Percentiles rank a stretch among this genome's conserved stretches.
Evolutionary conservation across 2,113 vertebrate genomes (phyloP).

Genomic region (Polyodon spathula): DNA sequence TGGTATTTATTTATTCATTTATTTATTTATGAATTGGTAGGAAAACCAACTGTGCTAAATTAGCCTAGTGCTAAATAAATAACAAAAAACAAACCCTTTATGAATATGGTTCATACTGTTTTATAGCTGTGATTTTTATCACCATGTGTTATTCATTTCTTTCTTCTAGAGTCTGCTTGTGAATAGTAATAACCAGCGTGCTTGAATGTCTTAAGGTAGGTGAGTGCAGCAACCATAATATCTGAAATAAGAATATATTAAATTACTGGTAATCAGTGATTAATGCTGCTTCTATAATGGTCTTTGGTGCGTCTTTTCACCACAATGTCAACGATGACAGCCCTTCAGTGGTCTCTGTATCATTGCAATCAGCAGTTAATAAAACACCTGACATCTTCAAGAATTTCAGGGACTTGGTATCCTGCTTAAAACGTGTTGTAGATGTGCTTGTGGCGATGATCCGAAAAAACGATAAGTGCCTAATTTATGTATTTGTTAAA

Average conservation of each 20-base stretch:
- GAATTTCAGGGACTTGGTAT: neutral
- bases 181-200: neutral
- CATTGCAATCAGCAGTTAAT: conserved; percentile 7
- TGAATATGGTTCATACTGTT: too few relatives aligned
- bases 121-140: neutral
- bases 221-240: neutral
- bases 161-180: neutral
- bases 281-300: neutral
- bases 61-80: too few relatives aligned
- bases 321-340: neutral
- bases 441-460: too few relatives aligned
- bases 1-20: too few relatives aligned
- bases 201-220: conserved; percentile 3
- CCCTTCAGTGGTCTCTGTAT: neutral
- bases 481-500: too few relatives aligned
- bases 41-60: too few relatives aligned
- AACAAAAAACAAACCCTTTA: too few relatives aligned
- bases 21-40: too few relatives aligned
- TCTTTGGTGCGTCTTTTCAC: neutral
- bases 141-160: neutral
- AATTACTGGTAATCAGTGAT: neutral
- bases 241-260: neutral
- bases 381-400: too few relatives aligned
- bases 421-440: neutral
- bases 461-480: too few relatives aligned